phyloP scores from a whole-genome alignment of 2,888 invertebrate genomes.

The Pandemis corylana region DNA sequence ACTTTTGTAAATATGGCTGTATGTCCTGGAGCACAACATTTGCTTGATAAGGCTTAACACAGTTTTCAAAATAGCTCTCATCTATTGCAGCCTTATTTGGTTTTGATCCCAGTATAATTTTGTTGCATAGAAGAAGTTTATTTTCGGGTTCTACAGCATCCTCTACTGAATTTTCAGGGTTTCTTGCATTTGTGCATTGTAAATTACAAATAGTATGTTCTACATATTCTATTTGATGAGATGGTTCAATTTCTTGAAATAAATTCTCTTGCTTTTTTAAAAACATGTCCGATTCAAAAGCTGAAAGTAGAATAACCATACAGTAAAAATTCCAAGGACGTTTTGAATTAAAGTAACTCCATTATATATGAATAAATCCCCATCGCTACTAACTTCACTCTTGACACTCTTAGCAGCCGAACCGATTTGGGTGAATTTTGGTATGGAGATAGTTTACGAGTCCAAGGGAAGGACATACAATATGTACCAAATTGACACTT shows the following conservation, averaged over 20 bases:
- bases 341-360: background rate
- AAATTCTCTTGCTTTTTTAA: constrained; percentile 12
- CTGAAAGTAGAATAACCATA: constrained; percentile 22
- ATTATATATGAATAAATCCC: background rate
- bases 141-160: constrained; percentile 1
- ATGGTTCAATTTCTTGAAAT: constrained; percentile 9
- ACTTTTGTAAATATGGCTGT: constrained; percentile 54
- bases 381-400: no score
- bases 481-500: no score
- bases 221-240: constrained; percentile 1
- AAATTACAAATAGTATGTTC: background rate
- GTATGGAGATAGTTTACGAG: no score
- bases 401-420: no score
- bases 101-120: constrained; percentile 65
- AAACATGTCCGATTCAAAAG: constrained; percentile 18
- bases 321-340: background rate
- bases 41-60: constrained; percentile 45
- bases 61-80: constrained; percentile 38
- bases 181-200: background rate
- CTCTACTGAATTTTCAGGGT: background rate
- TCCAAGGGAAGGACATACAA: no score
- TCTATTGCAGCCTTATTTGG: constrained; percentile 45
- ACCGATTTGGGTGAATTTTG: no score
- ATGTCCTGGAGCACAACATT: constrained; percentile 59
- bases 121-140: constrained; percentile 49